Conservation (phyloP, 1,140 invertebrate species). For the Bombus ignitus region DNA sequence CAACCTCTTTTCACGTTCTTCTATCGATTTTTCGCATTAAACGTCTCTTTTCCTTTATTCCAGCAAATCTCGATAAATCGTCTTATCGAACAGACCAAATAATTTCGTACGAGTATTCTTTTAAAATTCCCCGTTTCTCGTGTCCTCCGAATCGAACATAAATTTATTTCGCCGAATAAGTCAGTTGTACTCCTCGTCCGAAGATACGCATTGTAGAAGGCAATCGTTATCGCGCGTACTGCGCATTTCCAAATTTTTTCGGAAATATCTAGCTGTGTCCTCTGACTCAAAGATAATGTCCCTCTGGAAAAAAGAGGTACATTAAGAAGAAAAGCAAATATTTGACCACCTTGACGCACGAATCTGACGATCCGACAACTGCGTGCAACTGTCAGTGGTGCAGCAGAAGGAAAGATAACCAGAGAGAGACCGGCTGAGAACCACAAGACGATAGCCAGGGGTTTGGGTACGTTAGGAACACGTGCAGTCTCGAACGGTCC, state of each 20-base stretch:
- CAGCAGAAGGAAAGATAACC: not conserved
- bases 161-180: too few relatives aligned
- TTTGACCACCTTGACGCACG: slow-evolving; percentile 10
- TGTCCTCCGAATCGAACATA: too few relatives aligned
- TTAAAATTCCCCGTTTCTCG: too few relatives aligned
- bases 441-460: slow-evolving; percentile 73
- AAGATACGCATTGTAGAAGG: not conserved
- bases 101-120: too few relatives aligned
- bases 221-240: not conserved
- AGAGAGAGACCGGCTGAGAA: slow-evolving; percentile 73
- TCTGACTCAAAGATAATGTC: not conserved
- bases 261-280: not conserved
- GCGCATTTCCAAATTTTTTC: too few relatives aligned
- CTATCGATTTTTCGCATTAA: slow-evolving; percentile 16
- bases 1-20: slow-evolving; percentile 50
- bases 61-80: too few relatives aligned
- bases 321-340: slow-evolving; percentile 20
- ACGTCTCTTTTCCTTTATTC: not conserved
- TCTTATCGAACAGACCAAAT: not conserved
- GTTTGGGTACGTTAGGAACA: slow-evolving; percentile 82
- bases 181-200: too few relatives aligned
- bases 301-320: not conserved
- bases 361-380: slow-evolving; percentile 5
- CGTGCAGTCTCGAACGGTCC: slow-evolving; percentile 82
- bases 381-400: not conserved